These are phyloP conservation scores for Chaetodon trifasciatus DNA, from an alignment of 2,797 vertebrate species.

Conservation along the genomic window DNA sequence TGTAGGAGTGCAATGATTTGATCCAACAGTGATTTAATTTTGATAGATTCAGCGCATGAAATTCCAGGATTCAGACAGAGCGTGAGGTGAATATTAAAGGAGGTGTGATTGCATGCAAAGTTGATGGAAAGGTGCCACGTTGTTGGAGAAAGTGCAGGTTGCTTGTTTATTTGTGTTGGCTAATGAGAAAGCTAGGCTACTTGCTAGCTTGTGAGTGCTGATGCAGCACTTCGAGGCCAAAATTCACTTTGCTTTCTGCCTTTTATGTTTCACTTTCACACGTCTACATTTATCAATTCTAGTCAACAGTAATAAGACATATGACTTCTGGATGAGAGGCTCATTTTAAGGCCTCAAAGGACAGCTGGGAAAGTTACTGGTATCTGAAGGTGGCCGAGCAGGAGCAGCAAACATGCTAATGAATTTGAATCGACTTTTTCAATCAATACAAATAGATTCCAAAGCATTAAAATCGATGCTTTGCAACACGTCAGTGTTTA, in stretches of 20 bases:
- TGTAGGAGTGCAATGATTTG: constrained; percentile 18
- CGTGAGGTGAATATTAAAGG: neutral
- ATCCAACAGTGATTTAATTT: constrained; percentile 25
- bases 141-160: too few relatives aligned
- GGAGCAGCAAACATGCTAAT: too few relatives aligned
- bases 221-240: neutral
- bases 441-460: constrained; percentile 23
- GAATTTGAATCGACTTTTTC: constrained; percentile 14
- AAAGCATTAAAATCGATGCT: constrained; percentile 5
- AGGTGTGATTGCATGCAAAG: neutral
- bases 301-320: neutral
- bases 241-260: neutral
- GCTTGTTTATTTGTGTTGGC: neutral
- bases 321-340: neutral
- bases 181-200: neutral
- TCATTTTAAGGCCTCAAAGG: neutral
- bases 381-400: neutral
- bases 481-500: constrained; percentile 47
- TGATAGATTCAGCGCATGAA: constrained; percentile 10
- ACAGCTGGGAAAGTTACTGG: neutral
- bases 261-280: neutral
- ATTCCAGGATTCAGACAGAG: neutral
- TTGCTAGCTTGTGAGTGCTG: neutral
- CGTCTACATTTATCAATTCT: neutral
- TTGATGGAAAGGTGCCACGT: neutral